Evolutionary conservation across 2,888 invertebrate genomes (phyloP), one percentile per base, ranked within the genome.

Genomic region (Scrobipalpa atriplicella): DNA sequence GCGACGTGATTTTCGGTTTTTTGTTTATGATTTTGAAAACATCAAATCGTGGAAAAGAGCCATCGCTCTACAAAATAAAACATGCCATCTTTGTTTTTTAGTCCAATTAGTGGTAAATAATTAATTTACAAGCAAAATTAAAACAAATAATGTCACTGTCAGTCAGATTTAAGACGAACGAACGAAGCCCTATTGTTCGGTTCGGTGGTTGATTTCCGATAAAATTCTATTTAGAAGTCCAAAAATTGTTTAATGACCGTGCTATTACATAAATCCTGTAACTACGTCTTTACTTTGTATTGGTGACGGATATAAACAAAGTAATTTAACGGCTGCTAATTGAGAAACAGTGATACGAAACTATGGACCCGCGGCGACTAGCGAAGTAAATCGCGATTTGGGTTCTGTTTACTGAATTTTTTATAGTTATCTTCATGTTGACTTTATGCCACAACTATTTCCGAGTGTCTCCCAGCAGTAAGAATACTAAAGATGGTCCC

Each of bases 381-480:
- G 18, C n/a, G 21, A 56, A 13, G 11, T 39, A 62, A 62, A 60
- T 61, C 52, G 21, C 36, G 21, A 61, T 56, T 65, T 63, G 10
- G 52, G 8, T 51, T 63, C 63, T 63, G 52, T 63, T 52, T 51
- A 63, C 38, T 18, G 52, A n/a, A 63, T 63, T 29, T 11, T 38
- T 10, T 71, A 73, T 72, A 73, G 77, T 72, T 79, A 79, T 75
- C 84, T 86, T 88, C 79, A 92, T 92, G 92, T 91, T 92, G 87
- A 90, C 90, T 85, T 80, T 92, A 80, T 91, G 91, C 82, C 92
- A 92, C 83, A 92, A 92, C 75, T 92, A 88, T 81, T 92, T 91
- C 81, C 83, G 86, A 71, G 87, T 92, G 70, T 78, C n/a, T n/a
- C n/a, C 83, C 70, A 86, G 81, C 75, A 89, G 85, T 77, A 91